Base-by-base conservation (phyloP, 2,113 vertebrate species). In the Eurypyga helias region DNA sequence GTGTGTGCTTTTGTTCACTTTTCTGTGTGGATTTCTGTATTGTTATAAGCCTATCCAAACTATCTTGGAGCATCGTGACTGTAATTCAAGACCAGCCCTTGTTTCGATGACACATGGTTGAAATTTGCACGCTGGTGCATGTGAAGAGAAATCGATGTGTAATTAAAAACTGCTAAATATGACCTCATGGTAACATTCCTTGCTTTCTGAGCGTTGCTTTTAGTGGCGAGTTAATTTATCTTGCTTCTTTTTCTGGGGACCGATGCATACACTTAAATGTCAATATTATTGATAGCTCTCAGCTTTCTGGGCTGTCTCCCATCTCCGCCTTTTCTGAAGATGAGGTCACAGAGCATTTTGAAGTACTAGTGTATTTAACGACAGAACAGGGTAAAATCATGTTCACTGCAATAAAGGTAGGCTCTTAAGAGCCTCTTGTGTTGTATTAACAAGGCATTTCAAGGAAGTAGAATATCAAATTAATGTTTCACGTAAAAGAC, bases 401-500 rank as follows among this genome's bases (percentile, higher is more conserved):
- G 55, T 95, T 96, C 61, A 72, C 58, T 91, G 97, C 81, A 69
- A 64, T 96, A 94, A 96, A 96, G 91, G 67, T 75, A 92, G 94
- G 72, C 82, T 97, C 89, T 88, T 92, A 91, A 97, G 91, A 93
- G 96, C 66, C 90, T 93, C 79, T 92, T 81, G 60, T 91, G 81
- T 84, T 96, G 79, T 62, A 81, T 98, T 98, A 94, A 94, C 92
- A 97, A 97, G 94, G 89, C 83, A 94, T 97, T 97, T 95, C 70
- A 97, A 96, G 97, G 96, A 98, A 98, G 86, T 23, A 91, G 89
- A 90, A 86, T 98, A 98, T 98, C 97, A 38, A 94, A 97, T 98
- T 95, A 96, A 97, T 83, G 94, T 98, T 98, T 97, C 87, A 92
- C 98, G 97, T 96, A 97, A 95, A 98, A 98, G 93, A 96, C 96